Evolutionary conservation across 2,797 vertebrate species (phyloP), one percentile per base, ranked within the genome.

Genomic region (Crocidura indochinensis): DNA sequence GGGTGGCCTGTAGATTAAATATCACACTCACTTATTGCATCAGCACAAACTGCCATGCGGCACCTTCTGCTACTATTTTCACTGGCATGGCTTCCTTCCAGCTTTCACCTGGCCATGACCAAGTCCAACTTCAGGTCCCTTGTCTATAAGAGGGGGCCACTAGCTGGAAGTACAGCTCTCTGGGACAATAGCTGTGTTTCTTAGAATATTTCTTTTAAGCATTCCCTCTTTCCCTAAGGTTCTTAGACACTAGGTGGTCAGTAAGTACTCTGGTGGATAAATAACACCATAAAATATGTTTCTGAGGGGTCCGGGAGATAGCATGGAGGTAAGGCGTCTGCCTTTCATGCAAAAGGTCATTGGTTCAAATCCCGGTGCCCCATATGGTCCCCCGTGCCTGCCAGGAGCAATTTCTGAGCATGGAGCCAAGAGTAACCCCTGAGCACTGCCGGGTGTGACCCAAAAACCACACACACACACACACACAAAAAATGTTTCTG

Each of bases 1-100:
- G 98, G 22, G 99, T 99, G 85, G 99, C 99, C 99, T 99, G 97
- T n/a, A 97, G 96, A 11, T 86, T 93, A 91, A 97, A 76, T 22
- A 24, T 88, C 83, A 29, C 67, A n/a, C 20, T 69, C 53, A 29
- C 24, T 91, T 27, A 26, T 26, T 24, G 49, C 3, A 64, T 69
- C 47, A 15, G 26, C 27, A 51, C 29, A n/a, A 1, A 26, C n/a
- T 10, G 46, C 0, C 64, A 51, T 11, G 15, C 0, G 4, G 38
- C 26, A 2, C 3, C 65, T 85, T 60, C 0, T 9, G 64, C 87
- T 46, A 9, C 19, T 4, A 46, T 12, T 38, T 11, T 22, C 49
- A 7, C 12, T 1, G 20, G 38, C 2, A 0, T 3, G 22, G 56
- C 62, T 7, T 46, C n/a, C 19, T 26, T 44, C 26, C 14, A n/a